Conservation (phyloP, 1,140 invertebrate species). For the Drosophila carrolli region DNA sequence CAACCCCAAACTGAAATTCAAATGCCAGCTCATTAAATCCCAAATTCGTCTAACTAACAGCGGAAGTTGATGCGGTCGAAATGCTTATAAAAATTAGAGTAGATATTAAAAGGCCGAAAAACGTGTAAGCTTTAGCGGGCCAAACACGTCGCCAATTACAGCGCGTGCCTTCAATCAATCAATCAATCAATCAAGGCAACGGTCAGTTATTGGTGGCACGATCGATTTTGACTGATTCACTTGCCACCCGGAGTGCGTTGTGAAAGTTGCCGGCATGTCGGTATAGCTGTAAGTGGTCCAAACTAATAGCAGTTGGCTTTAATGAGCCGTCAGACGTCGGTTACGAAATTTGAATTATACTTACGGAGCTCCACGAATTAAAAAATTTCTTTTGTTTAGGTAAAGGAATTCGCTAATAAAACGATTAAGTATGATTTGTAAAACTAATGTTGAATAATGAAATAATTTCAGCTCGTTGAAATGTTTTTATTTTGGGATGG, state of each 20-base stretch:
- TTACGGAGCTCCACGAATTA: too few relatives aligned
- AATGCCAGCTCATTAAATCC: conserved; percentile 50
- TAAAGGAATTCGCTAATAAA: neutral
- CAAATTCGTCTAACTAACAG: conserved; percentile 27
- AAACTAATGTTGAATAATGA: too few relatives aligned
- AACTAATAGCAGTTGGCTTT: conserved; percentile 30
- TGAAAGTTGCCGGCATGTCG: conserved; percentile 30
- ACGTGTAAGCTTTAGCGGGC: conserved; percentile 19
- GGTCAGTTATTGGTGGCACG: conserved; percentile 26
- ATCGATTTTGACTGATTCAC: conserved; percentile 45
- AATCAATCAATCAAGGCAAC: conserved; percentile 23
- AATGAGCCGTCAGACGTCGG: conserved; percentile 15
- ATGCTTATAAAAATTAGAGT: conserved; percentile 1
- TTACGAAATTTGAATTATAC: conserved; percentile 10
- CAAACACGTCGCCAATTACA: conserved; percentile 41
- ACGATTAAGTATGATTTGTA: too few relatives aligned
- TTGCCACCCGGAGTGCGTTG: conserved; percentile 40
- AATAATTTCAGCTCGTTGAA: too few relatives aligned
- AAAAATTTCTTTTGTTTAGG: neutral
- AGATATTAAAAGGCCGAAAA: conserved; percentile 6
- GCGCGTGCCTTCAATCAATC: conserved; percentile 37
- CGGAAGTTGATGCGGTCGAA: conserved; percentile 16
- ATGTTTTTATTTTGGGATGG: too few relatives aligned
- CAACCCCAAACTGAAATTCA: conserved; percentile 24
- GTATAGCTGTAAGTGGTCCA: conserved; percentile 12